Base-by-base conservation (phyloP, 2,888 invertebrate species). In the Plemyria rubiginata region DNA sequence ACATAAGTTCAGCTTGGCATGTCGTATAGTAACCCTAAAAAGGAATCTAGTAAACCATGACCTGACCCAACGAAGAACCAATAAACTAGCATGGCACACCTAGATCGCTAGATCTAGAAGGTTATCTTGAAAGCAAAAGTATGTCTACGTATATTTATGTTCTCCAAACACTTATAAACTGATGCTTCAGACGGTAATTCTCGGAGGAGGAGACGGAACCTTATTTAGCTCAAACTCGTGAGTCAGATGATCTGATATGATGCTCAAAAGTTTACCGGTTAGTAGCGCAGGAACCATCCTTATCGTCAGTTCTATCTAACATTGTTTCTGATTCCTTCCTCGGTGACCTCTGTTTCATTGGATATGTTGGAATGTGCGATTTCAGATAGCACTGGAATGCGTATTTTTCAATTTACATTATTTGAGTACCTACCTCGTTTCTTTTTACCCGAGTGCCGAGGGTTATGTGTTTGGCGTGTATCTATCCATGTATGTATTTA, bases 171-270 rank as follows among this genome's bases (percentile, higher is more conserved):
- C 32, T 29, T 45, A 16, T 45, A 45, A 49, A 52, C 15, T 61
- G 40, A 55, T 55, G 60, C 54, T 36, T 28, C 65, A 58, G 58
- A 55, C 62, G 15, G 58, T 53, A 59, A 62, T 62, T 63, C 66
- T 63, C 43, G 56, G 57, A 63, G 66, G 66, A 66, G 60, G 57
- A 66, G 59, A 61, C 58, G 57, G 54, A 61, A 62, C 69, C 68
- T 65, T 70, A 71, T 71, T 71, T 68, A 71, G 67, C 67, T 66
- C 67, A 68, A 54, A 55, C 60, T 71, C 71, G 71, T 71, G 71
- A 70, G 67, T 50, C 40, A 70, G 71, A 71, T 71, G 71, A 71
- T 71, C 71, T 59, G 71, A 71, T 71, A 71, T 68, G 71, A 71
- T 70, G 64, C 54, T 58, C 62, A 65, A 71, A 66, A 71, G 66